These are phyloP conservation scores for Platorchestia sp. DNA, from an alignment of 1,140 invertebrate species.

Conservation along the genomic window DNA sequence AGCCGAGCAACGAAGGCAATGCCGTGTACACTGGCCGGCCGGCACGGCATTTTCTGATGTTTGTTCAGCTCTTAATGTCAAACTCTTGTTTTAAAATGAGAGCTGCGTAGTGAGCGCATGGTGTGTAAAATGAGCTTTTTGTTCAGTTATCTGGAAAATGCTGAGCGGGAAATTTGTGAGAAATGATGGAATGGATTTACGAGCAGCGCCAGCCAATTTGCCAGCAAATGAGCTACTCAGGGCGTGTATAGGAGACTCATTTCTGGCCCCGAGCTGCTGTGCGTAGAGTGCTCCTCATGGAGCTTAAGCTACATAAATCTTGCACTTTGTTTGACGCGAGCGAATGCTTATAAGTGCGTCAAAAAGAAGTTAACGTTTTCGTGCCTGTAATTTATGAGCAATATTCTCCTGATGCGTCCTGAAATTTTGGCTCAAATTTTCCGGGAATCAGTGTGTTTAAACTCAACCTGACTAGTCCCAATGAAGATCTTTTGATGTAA, in stretches of 20 bases:
- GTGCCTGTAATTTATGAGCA: too few relatives aligned
- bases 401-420: too few relatives aligned
- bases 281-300: not conserved
- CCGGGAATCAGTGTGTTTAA: too few relatives aligned
- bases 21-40: not conserved
- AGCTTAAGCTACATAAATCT: not conserved
- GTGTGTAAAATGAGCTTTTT: conserved; percentile 2
- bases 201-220: not conserved
- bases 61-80: not conserved
- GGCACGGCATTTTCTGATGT: too few relatives aligned
- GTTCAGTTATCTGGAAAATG: not conserved
- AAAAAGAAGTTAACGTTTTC: not conserved
- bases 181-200: conserved; percentile 9
- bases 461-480: too few relatives aligned
- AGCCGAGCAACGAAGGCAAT: not conserved
- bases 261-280: not conserved
- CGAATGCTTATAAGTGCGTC: not conserved
- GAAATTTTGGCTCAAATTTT: too few relatives aligned
- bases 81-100: not conserved
- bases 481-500: too few relatives aligned
- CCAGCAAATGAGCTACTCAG: not conserved
- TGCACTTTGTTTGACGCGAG: too few relatives aligned
- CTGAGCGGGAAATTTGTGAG: not conserved
- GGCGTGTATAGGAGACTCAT: not conserved
- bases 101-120: not conserved